phyloP scores from a whole-genome alignment of 2,113 vertebrate species.

The Dinomys branickii region DNA sequence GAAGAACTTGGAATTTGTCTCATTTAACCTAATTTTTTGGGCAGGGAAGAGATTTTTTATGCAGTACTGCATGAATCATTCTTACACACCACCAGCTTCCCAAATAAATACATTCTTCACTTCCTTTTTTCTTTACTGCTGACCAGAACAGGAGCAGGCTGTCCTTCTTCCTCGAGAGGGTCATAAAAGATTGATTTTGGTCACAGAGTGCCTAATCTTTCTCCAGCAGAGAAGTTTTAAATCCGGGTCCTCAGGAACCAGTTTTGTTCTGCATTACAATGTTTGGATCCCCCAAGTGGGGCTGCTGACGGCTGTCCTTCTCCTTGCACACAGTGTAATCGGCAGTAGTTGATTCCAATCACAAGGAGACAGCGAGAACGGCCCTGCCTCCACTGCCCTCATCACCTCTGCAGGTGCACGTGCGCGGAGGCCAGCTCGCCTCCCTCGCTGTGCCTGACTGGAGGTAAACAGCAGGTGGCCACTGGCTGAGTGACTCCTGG shows the following conservation, averaged over 20 bases:
- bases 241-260: conserved; percentile 62
- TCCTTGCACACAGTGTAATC: conserved; percentile 73
- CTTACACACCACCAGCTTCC: background rate
- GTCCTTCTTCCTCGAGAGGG: conserved; percentile 48
- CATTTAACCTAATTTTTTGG: background rate
- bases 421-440: background rate
- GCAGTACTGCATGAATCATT: background rate
- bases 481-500: background rate
- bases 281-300: conserved; percentile 75
- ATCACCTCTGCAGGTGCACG: background rate
- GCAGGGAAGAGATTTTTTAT: conserved; percentile 24
- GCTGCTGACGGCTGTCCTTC: conserved; percentile 73
- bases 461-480: background rate
- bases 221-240: conserved; percentile 75
- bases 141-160: background rate
- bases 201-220: conserved; percentile 73
- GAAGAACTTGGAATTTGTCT: background rate
- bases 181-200: conserved; percentile 80
- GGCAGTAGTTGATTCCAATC: conserved; percentile 86
- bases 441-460: background rate
- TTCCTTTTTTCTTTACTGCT: conserved; percentile 45
- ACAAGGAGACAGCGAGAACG: conserved; percentile 77
- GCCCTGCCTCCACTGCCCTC: background rate
- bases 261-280: conserved; percentile 78
- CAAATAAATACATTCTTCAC: background rate